Conservation (phyloP, 2,888 invertebrate species). For the Morpho achilles region DNA sequence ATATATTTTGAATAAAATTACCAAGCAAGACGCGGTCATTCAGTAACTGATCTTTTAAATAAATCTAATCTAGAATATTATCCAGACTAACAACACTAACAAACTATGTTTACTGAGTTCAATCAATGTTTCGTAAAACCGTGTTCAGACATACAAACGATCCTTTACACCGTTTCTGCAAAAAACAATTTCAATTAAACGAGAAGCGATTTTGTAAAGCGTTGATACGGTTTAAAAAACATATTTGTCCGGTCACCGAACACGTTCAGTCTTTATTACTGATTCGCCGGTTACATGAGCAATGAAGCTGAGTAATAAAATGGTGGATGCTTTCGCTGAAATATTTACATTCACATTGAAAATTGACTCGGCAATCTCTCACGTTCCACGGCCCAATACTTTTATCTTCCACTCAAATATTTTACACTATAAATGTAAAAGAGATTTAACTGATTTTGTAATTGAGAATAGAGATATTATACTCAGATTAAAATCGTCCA, state of each 20-base stretch:
- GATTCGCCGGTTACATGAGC: slow-evolving; percentile 24
- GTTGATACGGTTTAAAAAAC: slow-evolving; percentile 18
- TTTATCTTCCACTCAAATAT: slow-evolving; percentile 34
- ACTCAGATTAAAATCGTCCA: too few species aligned
- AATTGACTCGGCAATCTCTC: slow-evolving; percentile 39
- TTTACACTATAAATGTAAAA: too few species aligned
- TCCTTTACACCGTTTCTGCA: background rate
- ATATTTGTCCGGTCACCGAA: slow-evolving; percentile 21
- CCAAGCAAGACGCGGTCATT: too few species aligned
- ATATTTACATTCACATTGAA: slow-evolving; percentile 38
- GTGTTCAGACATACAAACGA: slow-evolving; percentile 21
- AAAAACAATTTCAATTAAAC: slow-evolving; percentile 18
- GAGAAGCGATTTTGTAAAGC: slow-evolving; percentile 18
- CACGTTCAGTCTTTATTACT: slow-evolving; percentile 21
- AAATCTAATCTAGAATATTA: too few species aligned
- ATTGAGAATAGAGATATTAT: too few species aligned
- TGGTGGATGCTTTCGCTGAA: slow-evolving; percentile 27
- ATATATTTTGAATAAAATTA: too few species aligned
- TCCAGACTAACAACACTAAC: too few species aligned
- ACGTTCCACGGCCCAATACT: slow-evolving; percentile 40
- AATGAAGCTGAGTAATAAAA: slow-evolving; percentile 28
- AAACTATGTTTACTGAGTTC: too few species aligned
- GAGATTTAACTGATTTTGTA: background rate
- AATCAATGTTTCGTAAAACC: too few species aligned
- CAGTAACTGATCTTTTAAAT: too few species aligned